A percentile compares a stretch with the other conserved stretches of the same genome.
Evolutionary conservation across 92 coral and sea anemone genomes (phyloP).

Genomic region (Phymanthus crucifer): DNA sequence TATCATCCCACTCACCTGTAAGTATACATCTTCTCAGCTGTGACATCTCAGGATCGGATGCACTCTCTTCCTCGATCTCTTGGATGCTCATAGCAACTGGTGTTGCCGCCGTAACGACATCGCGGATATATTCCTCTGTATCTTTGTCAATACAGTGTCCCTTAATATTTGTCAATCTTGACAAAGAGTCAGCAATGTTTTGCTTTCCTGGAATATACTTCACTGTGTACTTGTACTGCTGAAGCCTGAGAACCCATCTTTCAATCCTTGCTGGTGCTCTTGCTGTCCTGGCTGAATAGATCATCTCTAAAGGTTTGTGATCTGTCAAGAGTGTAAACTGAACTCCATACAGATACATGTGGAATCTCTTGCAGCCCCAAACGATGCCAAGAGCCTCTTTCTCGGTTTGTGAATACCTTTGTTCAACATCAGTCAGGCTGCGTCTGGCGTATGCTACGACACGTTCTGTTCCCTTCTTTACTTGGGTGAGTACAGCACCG

Average conservation of each 20-base stretch:
- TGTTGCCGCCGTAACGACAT: not conserved
- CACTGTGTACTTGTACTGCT: too few species aligned
- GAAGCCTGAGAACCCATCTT: too few species aligned
- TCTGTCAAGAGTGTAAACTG: not conserved
- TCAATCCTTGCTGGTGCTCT: not conserved
- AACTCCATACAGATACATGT: not conserved
- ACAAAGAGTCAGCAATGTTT: too few species aligned
- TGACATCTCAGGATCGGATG: too few species aligned
- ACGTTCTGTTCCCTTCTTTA: not conserved
- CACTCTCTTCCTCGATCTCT: slow-evolving; percentile 3
- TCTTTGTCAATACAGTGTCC: not conserved
- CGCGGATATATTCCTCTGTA: slow-evolving; percentile 6
- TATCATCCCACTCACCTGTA: too few species aligned
- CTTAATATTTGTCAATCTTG: not conserved
- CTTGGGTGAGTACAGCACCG: slow-evolving; percentile 14
- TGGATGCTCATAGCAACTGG: slow-evolving; percentile 24
- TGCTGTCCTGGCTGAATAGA: not conserved
- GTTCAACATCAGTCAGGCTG: too few species aligned
- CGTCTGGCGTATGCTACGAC: not conserved
- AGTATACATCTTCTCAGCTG: too few species aligned
- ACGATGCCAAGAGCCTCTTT: not conserved
- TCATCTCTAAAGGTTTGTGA: not conserved
- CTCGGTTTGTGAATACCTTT: not conserved
- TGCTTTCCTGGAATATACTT: too few species aligned
- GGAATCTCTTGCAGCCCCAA: not conserved